Conservation (phyloP, 2,888 invertebrate genomes). For the Hirtodrosophila histrioides region DNA sequence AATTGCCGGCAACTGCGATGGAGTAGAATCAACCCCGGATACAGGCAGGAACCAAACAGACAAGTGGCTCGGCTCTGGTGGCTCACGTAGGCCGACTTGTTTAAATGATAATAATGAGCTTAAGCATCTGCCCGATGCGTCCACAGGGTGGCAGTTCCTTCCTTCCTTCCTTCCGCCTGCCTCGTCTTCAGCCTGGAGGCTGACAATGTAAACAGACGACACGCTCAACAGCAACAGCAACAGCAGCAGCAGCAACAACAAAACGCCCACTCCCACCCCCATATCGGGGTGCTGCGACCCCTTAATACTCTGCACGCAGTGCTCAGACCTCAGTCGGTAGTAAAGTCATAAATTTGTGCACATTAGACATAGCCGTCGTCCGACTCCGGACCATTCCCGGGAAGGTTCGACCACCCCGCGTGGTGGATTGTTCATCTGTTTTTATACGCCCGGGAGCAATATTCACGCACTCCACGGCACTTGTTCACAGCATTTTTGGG, state of each 20-base stretch:
- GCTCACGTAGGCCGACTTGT: constrained; percentile 71
- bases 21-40: constrained; percentile 58
- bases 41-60: constrained; percentile 16
- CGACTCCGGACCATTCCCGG: constrained; percentile 10
- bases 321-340: constrained; percentile 31
- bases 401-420: constrained; percentile 1
- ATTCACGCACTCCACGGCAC: constrained; percentile 79
- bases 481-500: constrained; percentile 57
- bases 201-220: constrained; percentile 66
- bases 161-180: not conserved
- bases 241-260: constrained; percentile 51
- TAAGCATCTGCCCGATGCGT: constrained; percentile 72
- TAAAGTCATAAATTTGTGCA: constrained; percentile 82
- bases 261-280: constrained; percentile 11
- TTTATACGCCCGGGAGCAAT: constrained; percentile 83
- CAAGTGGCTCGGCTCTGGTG: constrained; percentile 46
- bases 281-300: constrained; percentile 15
- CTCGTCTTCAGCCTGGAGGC: constrained; percentile 34
- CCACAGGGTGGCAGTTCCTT: constrained; percentile 57
- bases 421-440: constrained; percentile 75
- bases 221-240: constrained; percentile 45
- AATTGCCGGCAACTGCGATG: constrained; percentile 42
- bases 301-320: not conserved
- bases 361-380: constrained; percentile 80
- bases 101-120: constrained; percentile 81